Conservation (phyloP, 37 sponge, comb jelly and placozoan species). For the Ianthella basta region DNA sequence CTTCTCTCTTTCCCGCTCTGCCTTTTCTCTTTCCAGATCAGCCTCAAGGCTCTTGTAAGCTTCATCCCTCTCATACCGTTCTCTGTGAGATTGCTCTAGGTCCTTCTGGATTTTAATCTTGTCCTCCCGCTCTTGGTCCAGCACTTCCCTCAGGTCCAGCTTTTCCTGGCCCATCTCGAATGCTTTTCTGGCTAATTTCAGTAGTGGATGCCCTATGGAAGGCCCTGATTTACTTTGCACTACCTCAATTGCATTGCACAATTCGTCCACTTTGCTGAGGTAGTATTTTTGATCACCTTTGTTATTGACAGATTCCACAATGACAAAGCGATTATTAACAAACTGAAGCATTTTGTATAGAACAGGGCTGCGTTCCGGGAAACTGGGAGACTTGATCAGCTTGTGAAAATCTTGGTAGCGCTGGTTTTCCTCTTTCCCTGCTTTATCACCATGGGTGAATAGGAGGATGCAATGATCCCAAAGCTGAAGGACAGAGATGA, state of each 20-base stretch:
- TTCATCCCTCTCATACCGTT: background rate
- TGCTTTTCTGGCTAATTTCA: background rate
- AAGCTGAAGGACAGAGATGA: background rate
- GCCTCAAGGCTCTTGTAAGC: background rate
- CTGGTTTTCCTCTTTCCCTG: background rate
- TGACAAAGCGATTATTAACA: background rate
- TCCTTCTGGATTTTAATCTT: background rate
- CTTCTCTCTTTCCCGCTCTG: background rate
- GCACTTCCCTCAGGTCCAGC: background rate
- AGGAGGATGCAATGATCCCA: slow-evolving; percentile 2
- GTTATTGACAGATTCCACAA: background rate
- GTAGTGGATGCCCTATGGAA: background rate
- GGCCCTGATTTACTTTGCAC: background rate
- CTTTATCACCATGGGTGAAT: background rate
- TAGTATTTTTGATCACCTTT: background rate
- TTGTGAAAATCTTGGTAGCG: background rate
- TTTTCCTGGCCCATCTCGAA: background rate
- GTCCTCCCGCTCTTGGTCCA: background rate
- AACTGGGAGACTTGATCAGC: background rate
- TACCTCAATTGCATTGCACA: background rate
- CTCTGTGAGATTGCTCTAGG: background rate
- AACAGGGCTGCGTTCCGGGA: background rate
- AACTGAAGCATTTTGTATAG: background rate
- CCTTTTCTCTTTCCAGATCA: background rate
- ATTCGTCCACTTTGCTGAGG: background rate